Evolutionary conservation across 2,888 invertebrate genomes (phyloP).

Genomic region (Hermodice carunculata): DNA sequence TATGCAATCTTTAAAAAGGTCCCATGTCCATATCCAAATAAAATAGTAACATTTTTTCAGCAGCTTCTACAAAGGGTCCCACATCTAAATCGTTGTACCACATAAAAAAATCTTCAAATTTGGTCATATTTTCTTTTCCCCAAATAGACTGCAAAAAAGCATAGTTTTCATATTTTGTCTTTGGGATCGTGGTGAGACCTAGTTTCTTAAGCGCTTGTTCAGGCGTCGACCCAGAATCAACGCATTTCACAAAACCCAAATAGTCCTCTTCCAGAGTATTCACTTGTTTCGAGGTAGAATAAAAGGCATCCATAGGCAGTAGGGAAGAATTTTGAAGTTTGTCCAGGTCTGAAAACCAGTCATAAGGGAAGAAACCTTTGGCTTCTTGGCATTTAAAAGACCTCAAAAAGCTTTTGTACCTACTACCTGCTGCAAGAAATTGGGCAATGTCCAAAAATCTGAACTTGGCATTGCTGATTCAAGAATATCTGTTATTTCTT

Average conservation of each 20-base stretch:
- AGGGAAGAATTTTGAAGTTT: not conserved
- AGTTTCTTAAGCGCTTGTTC: too few relatives aligned
- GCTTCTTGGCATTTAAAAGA: not conserved
- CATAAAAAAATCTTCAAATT: not conserved
- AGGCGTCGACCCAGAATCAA: not conserved
- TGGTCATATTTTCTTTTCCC: not conserved
- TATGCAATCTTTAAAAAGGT: constrained; percentile 10
- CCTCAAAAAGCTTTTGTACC: constrained; percentile 1
- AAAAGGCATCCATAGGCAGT: constrained; percentile 7
- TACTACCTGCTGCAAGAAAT: constrained; percentile 2
- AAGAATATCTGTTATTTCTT: not conserved
- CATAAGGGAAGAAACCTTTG: constrained; percentile 11
- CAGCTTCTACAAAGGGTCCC: constrained; percentile 9
- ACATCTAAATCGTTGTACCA: constrained; percentile 3
- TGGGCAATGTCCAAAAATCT: not conserved
- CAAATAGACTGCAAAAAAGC: not conserved
- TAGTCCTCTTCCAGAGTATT: not conserved
- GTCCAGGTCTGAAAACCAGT: not conserved
- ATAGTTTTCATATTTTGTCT: not conserved
- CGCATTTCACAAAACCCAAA: not conserved
- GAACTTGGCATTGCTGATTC: not conserved
- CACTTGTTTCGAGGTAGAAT: not conserved
- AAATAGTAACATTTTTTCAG: not conserved
- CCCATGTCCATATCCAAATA: constrained; percentile 1
- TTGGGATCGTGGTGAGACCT: too few relatives aligned